phyloP scores from a whole-genome alignment of 2,113 vertebrate species.

The Dolichotis patagonum region DNA sequence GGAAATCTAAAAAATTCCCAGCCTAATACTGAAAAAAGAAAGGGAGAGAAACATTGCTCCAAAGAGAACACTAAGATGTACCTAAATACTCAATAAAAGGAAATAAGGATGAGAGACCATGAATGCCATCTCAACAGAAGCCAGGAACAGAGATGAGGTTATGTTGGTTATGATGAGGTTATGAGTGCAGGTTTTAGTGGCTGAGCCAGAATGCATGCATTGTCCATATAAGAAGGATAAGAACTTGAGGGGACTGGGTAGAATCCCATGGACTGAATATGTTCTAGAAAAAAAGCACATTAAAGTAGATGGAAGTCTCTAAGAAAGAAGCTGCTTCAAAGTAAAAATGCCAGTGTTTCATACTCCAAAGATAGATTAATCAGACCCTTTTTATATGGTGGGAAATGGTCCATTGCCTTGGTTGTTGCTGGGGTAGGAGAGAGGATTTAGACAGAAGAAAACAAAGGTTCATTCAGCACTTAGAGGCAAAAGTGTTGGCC shows the following conservation, averaged over 20 bases:
- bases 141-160: not conserved
- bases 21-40: not conserved
- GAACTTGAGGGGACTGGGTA: not conserved
- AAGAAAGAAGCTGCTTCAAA: not conserved
- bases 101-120: not conserved
- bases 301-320: not conserved
- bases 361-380: not conserved
- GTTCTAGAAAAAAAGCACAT: slow-evolving; percentile 17
- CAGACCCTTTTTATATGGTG: not conserved
- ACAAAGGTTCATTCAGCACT: slow-evolving; percentile 70
- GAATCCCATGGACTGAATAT: not conserved
- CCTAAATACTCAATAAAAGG: not conserved
- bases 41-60: not conserved
- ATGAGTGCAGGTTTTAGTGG: not conserved
- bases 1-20: not conserved
- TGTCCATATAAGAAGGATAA: not conserved
- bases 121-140: not conserved
- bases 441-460: slow-evolving; percentile 46
- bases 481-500: slow-evolving; percentile 19
- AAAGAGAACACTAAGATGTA: not conserved
- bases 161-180: too few relatives aligned
- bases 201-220: not conserved
- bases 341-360: not conserved
- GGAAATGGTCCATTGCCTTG: slow-evolving; percentile 31
- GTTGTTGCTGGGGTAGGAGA: not conserved